Evolutionary conservation across 2,797 vertebrate species (phyloP), one percentile per base, ranked within the genome.

Genomic region (Silurus lanzhouensis): DNA sequence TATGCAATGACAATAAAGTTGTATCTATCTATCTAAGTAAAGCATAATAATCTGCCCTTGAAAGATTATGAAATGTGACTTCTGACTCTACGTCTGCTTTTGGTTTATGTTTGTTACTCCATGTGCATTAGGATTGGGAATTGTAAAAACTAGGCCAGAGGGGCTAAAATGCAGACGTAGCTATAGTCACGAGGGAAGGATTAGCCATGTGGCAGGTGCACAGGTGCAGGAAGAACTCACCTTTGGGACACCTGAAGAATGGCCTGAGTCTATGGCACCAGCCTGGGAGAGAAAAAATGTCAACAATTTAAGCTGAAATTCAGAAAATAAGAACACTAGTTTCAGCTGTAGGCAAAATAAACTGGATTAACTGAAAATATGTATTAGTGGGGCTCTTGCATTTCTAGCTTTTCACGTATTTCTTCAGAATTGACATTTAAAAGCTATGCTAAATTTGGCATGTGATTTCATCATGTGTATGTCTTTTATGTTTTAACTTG

Each of bases 401-500:
- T 85, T 88, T 76, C 79, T 71, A 85, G 48, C 48, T 61, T 83
- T 82, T 63, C 84, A 71, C 48, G 79, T 81, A 74, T 82, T 82
- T 86, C 66, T 22, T 63, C 78, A n/a, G n/a, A 27, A 13, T n/a
- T 84, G 84, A 83, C 87, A 84, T 89, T 87, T 63, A 84, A 84
- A 84, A 86, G 75, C 63, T 79, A 81, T 83, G 78, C 67, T 84
- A 81, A 84, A 87, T 86, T 83, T 88, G 68, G 84, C 25, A 22
- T 78, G 74, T 79, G 86, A 67, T 93, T 91, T 89, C 93, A 93
- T 91, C 61, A 27, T 76, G 78, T 83, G 91, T 90, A 78, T 89
- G 72, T 90, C 91, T 90, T 83, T 90, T 85, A 83, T 87, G 86
- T 90, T 87, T 75, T 89, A 94, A 90, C 90, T 78, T 74, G 66